A percentile compares a stretch with the other conserved stretches of the same genome.
Evolutionary conservation across 2,888 invertebrate species (phyloP).

Genomic region (Melitaea athalia): DNA sequence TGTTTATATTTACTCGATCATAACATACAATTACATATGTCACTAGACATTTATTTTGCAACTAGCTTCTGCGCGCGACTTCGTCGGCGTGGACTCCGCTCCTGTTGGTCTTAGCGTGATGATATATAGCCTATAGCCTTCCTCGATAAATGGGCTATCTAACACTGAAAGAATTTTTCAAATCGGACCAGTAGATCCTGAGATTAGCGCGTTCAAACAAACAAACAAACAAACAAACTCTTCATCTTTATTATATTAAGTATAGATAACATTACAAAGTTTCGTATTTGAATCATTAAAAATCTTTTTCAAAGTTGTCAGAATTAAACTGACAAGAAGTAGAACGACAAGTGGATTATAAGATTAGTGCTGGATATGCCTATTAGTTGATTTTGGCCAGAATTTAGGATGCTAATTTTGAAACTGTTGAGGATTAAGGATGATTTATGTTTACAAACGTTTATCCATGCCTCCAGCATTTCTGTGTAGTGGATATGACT

Average conservation of each 20-base stretch:
- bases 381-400: conserved; percentile 31
- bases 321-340: conserved; percentile 40
- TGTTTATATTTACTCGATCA: neutral
- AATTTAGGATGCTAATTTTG: conserved; percentile 34
- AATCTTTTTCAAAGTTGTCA: conserved; percentile 38
- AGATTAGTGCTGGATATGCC: conserved; percentile 38
- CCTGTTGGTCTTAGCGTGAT: too few species aligned
- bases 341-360: conserved; percentile 42
- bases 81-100: too few species aligned
- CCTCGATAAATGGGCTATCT: too few species aligned
- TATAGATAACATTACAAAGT: conserved; percentile 15
- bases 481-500: neutral
- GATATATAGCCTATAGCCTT: too few species aligned
- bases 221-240: too few species aligned
- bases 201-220: too few species aligned
- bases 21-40: conserved; percentile 12
- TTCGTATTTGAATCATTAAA: conserved; percentile 32
- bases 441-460: conserved; percentile 20
- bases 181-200: too few species aligned
- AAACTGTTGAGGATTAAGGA: conserved; percentile 25
- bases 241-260: too few species aligned
- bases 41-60: conserved; percentile 14
- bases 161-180: too few species aligned
- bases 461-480: neutral
- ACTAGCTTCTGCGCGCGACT: too few species aligned